A percentile compares a stretch with the other conserved stretches of the same genome.
phyloP scores from a whole-genome alignment of 2,888 invertebrate species.

The Lepidochitona cinerea region DNA sequence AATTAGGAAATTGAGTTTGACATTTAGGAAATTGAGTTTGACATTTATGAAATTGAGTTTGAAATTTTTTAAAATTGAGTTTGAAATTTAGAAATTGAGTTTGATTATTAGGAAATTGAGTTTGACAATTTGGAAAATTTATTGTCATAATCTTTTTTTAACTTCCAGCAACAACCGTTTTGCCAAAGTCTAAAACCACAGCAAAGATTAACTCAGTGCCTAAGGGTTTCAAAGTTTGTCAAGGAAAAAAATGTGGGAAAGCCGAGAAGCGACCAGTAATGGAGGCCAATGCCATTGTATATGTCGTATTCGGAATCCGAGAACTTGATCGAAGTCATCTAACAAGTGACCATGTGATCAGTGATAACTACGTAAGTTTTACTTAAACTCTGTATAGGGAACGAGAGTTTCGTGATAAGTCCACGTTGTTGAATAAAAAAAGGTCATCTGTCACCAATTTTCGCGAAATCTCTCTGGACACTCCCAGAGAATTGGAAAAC shows the following conservation, averaged over 20 bases:
- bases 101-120: too few species aligned
- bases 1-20: too few species aligned
- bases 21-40: too few species aligned
- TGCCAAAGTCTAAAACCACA: neutral
- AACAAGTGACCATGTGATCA: slow-evolving; percentile 55
- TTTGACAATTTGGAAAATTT: neutral
- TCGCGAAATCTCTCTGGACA: too few species aligned
- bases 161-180: neutral
- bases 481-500: too few species aligned
- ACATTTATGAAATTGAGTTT: too few species aligned
- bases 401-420: too few species aligned
- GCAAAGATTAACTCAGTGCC: slow-evolving; percentile 36
- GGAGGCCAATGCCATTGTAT: slow-evolving; percentile 59
- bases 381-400: neutral
- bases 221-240: slow-evolving; percentile 46
- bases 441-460: too few species aligned
- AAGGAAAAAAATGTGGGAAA: slow-evolving; percentile 42
- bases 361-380: slow-evolving; percentile 43
- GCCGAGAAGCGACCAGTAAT: slow-evolving; percentile 53
- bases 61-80: too few species aligned
- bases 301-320: slow-evolving; percentile 63
- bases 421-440: too few species aligned
- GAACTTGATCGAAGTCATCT: slow-evolving; percentile 42
- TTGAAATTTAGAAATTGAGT: too few species aligned
- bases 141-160: neutral